Percentiles rank a stretch among this genome's conserved stretches.
Conservation (phyloP, 2,113 vertebrate species). For the Limanda limanda region DNA sequence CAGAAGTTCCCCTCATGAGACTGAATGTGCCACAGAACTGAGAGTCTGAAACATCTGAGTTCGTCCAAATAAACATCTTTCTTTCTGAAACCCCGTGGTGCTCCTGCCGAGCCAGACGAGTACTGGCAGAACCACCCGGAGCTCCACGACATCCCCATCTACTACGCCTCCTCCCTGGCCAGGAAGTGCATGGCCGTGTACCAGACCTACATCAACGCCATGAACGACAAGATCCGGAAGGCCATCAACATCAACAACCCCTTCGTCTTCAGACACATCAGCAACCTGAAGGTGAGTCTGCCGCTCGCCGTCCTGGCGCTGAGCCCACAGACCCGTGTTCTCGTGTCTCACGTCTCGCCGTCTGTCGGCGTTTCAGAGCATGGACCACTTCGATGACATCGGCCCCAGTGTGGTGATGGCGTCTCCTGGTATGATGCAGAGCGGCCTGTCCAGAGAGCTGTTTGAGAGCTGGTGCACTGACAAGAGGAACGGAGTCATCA, state of each 20-base stretch:
- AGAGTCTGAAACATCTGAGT: too few relatives aligned
- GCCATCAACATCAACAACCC: slow-evolving; percentile 98
- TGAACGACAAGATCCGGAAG: slow-evolving; percentile 98
- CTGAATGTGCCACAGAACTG: too few relatives aligned
- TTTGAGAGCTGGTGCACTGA: slow-evolving; percentile 99
- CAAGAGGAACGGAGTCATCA: slow-evolving; percentile 96
- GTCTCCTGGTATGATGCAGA: slow-evolving; percentile 98
- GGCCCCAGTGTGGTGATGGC: slow-evolving; percentile 98
- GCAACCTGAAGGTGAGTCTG: slow-evolving; percentile 90
- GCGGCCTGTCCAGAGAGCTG: slow-evolving; percentile 92
- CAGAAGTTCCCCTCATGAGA: too few relatives aligned
- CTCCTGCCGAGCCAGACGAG: slow-evolving; percentile 83
- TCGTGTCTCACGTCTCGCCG: background rate
- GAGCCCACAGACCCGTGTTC: too few relatives aligned
- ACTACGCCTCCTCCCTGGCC: slow-evolving; percentile 95
- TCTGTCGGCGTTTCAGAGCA: slow-evolving; percentile 83
- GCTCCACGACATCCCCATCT: slow-evolving; percentile 96
- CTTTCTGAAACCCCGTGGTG: too few relatives aligned
- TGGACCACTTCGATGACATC: slow-evolving; percentile 98
- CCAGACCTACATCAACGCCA: slow-evolving; percentile 95
- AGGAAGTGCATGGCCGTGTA: slow-evolving; percentile 98
- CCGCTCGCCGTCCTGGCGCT: too few relatives aligned
- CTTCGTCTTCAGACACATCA: slow-evolving; percentile 98
- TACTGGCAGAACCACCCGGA: slow-evolving; percentile 99
- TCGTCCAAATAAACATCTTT: too few relatives aligned